Conservation (phyloP, 1,140 invertebrate species). For the Acromyrmex charruanus region DNA sequence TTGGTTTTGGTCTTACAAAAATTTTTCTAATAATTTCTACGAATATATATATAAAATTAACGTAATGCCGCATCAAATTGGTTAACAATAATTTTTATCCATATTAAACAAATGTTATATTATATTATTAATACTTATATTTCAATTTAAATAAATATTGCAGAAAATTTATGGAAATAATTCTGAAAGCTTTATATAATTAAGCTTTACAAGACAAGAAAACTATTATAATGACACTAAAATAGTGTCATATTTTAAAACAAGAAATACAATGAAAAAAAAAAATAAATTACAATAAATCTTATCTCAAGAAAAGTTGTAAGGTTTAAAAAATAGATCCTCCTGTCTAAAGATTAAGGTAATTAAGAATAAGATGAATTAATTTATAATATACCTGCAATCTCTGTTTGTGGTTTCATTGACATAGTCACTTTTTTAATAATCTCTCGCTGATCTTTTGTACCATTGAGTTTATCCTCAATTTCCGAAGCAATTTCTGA, state of each 20-base stretch:
- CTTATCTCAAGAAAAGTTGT: no score
- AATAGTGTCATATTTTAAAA: no score
- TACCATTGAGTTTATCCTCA: neutral
- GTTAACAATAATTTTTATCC: neutral
- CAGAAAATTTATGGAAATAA: neutral
- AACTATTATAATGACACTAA: no score
- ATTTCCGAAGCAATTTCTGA: neutral
- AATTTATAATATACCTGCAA: conserved; percentile 31
- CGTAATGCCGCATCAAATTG: neutral
- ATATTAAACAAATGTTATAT: neutral
- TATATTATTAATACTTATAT: neutral
- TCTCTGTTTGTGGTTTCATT: neutral
- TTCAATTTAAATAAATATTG: neutral
- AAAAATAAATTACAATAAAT: no score
- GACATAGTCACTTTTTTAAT: neutral
- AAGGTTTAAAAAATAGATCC: no score
- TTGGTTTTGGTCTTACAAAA: neutral
- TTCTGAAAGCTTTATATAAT: no score
- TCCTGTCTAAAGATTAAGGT: neutral
- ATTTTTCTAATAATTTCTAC: neutral
- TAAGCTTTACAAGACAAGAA: no score
- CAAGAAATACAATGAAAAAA: no score
- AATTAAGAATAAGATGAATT: neutral
- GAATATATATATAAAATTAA: neutral
- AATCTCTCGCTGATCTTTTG: conserved; percentile 4